phyloP scores from a whole-genome alignment of 2,888 invertebrate species.

The Neoaliturus tenellus region DNA sequence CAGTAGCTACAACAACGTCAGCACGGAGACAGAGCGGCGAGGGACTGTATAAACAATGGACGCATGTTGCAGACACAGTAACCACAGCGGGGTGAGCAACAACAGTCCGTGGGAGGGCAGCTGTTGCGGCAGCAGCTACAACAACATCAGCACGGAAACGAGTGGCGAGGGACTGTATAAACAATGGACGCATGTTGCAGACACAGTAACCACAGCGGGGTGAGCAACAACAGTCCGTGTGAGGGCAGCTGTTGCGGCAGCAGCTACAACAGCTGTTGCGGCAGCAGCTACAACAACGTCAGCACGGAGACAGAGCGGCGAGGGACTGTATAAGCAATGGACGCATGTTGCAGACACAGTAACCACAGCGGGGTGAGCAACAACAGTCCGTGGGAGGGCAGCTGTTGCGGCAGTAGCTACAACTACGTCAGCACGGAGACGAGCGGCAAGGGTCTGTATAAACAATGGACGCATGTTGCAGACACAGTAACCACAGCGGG shows the following conservation, averaged over 20 bases:
- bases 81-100: constrained; percentile 82
- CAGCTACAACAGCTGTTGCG: constrained; percentile 85
- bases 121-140: constrained; percentile 89
- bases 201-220: no score
- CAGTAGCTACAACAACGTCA: constrained; percentile 72
- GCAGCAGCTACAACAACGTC: no score
- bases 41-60: no score
- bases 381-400: constrained; percentile 90
- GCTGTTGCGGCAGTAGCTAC: constrained; percentile 77
- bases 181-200: constrained; percentile 73
- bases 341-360: constrained; percentile 1
- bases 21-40: constrained; percentile 79
- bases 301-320: constrained; percentile 81
- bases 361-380: constrained; percentile 71
- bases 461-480: constrained; percentile 72
- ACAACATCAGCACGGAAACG: constrained; percentile 82
- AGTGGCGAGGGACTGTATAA: constrained; percentile 77
- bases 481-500: no score
- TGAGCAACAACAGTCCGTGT: constrained; percentile 82
- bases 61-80: constrained; percentile 64
- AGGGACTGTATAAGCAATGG: constrained; percentile 77
- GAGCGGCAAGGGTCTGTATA: constrained; percentile 76
- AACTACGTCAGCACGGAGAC: constrained; percentile 79
- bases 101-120: constrained; percentile 92
- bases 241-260: constrained; percentile 93